Evolutionary conservation across 2,113 vertebrate genomes (phyloP).

Genomic region (Rhinogobius similis): DNA sequence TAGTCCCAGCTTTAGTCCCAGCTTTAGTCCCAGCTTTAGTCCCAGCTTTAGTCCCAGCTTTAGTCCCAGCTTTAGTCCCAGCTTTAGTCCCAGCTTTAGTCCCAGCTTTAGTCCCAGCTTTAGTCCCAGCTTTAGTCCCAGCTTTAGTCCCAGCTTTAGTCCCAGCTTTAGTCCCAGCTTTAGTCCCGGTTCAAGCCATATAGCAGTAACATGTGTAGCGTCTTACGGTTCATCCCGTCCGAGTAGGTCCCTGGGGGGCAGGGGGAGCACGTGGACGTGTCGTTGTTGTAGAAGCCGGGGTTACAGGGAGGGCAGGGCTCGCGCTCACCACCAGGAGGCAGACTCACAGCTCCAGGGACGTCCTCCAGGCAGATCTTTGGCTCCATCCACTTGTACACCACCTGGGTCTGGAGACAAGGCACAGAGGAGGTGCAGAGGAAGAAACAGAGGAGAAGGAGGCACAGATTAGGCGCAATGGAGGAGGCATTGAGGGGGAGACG

Average conservation of each 20-base stretch:
- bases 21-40: no score
- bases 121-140: no score
- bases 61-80: no score
- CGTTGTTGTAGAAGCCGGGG: slow-evolving; percentile 93
- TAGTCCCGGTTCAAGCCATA: no score
- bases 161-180: no score
- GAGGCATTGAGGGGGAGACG: slow-evolving; percentile 27
- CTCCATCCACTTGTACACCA: slow-evolving; percentile 94
- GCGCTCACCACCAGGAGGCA: slow-evolving; percentile 89
- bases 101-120: no score
- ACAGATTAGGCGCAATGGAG: no score
- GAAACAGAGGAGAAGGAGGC: no score
- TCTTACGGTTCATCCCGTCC: slow-evolving; percentile 85
- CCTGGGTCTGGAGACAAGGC: slow-evolving; percentile 83
- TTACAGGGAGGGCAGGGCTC: slow-evolving; percentile 96
- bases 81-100: no score
- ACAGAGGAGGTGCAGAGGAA: not conserved
- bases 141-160: no score
- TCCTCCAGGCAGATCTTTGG: slow-evolving; percentile 92
- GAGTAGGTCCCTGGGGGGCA: slow-evolving; percentile 89
- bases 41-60: no score
- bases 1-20: no score
- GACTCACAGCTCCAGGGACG: slow-evolving; percentile 73
- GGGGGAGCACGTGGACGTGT: slow-evolving; percentile 87
- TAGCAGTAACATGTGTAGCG: not conserved